phyloP scores from a whole-genome alignment of 2,113 vertebrate genomes.

The Emydura subglobosa region DNA sequence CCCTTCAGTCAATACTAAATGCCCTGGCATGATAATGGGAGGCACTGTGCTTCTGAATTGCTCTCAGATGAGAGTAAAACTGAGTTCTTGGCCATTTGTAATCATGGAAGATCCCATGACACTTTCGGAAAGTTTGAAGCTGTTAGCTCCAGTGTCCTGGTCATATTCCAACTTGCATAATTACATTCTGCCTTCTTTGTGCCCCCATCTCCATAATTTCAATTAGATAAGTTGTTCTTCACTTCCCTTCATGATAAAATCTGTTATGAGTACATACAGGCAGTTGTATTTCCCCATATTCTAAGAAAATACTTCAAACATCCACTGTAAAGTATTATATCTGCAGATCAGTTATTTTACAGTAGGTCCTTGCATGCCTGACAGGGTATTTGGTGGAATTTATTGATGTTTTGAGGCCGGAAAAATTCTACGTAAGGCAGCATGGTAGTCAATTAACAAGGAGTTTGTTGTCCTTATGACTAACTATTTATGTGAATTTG shows the following conservation, averaged over 20 bases:
- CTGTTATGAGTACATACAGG: background rate
- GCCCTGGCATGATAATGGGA: background rate
- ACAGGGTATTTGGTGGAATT: background rate
- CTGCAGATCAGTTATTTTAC: background rate
- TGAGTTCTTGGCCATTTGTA: slow-evolving; percentile 22
- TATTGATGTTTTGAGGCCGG: background rate
- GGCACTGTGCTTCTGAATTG: background rate
- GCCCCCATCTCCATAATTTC: slow-evolving; percentile 22
- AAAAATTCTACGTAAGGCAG: background rate
- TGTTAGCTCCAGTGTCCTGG: slow-evolving; percentile 52
- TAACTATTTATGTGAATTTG: background rate
- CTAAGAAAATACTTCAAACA: background rate
- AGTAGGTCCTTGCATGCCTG: background rate
- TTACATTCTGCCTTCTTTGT: slow-evolving; percentile 48
- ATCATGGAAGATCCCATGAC: background rate
- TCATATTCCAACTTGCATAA: slow-evolving; percentile 33
- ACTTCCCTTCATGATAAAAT: background rate
- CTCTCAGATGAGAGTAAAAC: slow-evolving; percentile 15
- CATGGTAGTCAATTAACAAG: background rate
- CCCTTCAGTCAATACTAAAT: background rate
- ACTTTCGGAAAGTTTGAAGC: slow-evolving; percentile 7
- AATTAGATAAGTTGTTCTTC: slow-evolving; percentile 44
- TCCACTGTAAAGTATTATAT: background rate
- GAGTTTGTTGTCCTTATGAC: background rate
- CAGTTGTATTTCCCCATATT: background rate